Base-by-base conservation (phyloP, 1,140 invertebrate genomes). In the Drosophila busckii region DNA sequence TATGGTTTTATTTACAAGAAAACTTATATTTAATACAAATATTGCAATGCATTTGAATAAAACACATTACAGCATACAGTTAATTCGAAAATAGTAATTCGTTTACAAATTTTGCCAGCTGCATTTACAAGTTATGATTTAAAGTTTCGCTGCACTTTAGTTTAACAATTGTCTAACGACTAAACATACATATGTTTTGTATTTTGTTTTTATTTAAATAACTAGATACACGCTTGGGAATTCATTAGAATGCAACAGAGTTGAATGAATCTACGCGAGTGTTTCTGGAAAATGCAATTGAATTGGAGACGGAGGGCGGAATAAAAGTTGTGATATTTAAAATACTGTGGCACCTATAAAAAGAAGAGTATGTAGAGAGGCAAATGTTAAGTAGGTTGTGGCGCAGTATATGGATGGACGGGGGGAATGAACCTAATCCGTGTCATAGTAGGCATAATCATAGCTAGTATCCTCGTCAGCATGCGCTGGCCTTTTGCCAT, bases 401-500 rank as follows among this genome's bases (percentile, higher is more conserved):
- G 32, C 40, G 34, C 50, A 48, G 54, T 60, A n/a, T n/a, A n/a
- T 52, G 7, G 25, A 40, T 50, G 52, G 26, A 20, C 55, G 58
- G 34, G 34, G 26, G 23, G 29, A 46, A 42, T 29, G 15, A 44
- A 45, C 70, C 53, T 75, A 87, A 64, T 92, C 92, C 45, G 86
- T 87, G 63, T 92, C 92, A 56, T 92, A 92, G 71, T 92, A 92
- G 4, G 91, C 91, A 62, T 92, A 92, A 65, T 92, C 92, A 48
- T 92, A 92, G 64, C 91, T 92, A 17, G 87, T 89, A 65, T 91
- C 90, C 66, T 92, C 91, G 31, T 89, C 89, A 42, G 87, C 86
- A 41, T 87, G 75, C 8, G 80, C 54, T 5, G 78, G 73, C 26
- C 66, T 63, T 42, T 65, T 86, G 12, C 55, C 64, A 6, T 28